These are phyloP conservation scores for Drosophila pandora DNA, from an alignment of 1,140 invertebrate genomes.

Conservation along the genomic window DNA sequence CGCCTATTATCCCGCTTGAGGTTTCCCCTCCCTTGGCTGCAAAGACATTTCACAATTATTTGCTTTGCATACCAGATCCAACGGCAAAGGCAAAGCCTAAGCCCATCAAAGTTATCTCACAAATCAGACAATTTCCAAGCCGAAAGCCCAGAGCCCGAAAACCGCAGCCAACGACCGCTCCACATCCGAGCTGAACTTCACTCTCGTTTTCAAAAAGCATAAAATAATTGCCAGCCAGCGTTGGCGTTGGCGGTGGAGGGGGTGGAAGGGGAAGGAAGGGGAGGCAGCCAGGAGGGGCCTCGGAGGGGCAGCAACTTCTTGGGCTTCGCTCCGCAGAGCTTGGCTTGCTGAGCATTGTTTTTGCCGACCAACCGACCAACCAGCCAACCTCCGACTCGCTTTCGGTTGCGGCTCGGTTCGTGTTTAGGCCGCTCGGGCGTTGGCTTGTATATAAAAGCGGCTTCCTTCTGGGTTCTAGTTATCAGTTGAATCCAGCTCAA, in stretches of 20 bases:
- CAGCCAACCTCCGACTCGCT: slow-evolving; percentile 58
- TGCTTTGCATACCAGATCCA: slow-evolving; percentile 15
- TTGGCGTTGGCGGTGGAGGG: slow-evolving; percentile 30
- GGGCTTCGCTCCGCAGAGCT: slow-evolving; percentile 58
- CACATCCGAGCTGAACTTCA: slow-evolving; percentile 71
- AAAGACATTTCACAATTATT: slow-evolving; percentile 44
- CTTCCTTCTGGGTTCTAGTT: slow-evolving; percentile 84
- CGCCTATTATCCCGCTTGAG: slow-evolving; percentile 16
- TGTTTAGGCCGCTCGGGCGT: slow-evolving; percentile 70
- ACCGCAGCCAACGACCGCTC: slow-evolving; percentile 48
- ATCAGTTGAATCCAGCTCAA: slow-evolving; percentile 83
- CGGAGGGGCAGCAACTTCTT: slow-evolving; percentile 58
- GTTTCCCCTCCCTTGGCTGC: slow-evolving; percentile 11
- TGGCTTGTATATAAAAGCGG: slow-evolving; percentile 83
- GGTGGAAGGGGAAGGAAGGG: slow-evolving; percentile 5
- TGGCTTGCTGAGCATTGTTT: slow-evolving; percentile 19
- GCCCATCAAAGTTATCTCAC: slow-evolving; percentile 48
- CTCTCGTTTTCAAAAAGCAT: slow-evolving; percentile 72
- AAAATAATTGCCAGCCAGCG: slow-evolving; percentile 69
- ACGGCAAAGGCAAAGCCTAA: slow-evolving; percentile 3
- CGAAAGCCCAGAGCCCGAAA: slow-evolving; percentile 48
- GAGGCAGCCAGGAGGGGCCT: slow-evolving; percentile 9
- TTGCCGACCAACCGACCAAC: slow-evolving; percentile 29
- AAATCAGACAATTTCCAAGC: slow-evolving; percentile 48
- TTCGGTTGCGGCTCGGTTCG: slow-evolving; percentile 54